Percentiles rank a stretch among this genome's conserved stretches.
Evolutionary conservation across 1,140 invertebrate species (phyloP).

Genomic region (Chironomus tepperi): DNA sequence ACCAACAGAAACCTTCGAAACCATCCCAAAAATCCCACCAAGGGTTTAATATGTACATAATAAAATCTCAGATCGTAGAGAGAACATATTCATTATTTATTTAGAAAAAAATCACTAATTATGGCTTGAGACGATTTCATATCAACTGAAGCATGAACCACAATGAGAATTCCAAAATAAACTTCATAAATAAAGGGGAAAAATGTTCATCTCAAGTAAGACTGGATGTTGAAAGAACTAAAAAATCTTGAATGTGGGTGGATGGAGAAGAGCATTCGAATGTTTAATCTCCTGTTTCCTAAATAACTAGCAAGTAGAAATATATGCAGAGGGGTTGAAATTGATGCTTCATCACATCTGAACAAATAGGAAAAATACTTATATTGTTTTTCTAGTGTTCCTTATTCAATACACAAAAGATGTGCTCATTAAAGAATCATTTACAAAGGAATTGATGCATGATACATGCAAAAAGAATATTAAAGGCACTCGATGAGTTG

Average conservation of each 20-base stretch:
- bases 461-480: conserved; percentile 14
- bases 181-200: background rate
- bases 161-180: conserved; percentile 14
- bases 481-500: background rate
- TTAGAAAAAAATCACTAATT: conserved; percentile 1
- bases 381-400: background rate
- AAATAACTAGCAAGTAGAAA: background rate
- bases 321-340: conserved; percentile 7
- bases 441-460: conserved; percentile 4
- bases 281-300: background rate
- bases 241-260: no score
- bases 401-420: background rate
- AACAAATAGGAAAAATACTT: background rate
- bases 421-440: background rate
- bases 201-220: background rate
- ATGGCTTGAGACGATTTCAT: conserved; percentile 5
- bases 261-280: background rate
- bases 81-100: no score
- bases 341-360: conserved; percentile 1
- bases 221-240: background rate
- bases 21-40: no score
- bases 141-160: background rate
- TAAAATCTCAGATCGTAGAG: no score
- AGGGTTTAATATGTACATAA: no score
- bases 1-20: no score